phyloP scores from a whole-genome alignment of 2,797 vertebrate genomes.

The Catamblyrhynchus diadema region DNA sequence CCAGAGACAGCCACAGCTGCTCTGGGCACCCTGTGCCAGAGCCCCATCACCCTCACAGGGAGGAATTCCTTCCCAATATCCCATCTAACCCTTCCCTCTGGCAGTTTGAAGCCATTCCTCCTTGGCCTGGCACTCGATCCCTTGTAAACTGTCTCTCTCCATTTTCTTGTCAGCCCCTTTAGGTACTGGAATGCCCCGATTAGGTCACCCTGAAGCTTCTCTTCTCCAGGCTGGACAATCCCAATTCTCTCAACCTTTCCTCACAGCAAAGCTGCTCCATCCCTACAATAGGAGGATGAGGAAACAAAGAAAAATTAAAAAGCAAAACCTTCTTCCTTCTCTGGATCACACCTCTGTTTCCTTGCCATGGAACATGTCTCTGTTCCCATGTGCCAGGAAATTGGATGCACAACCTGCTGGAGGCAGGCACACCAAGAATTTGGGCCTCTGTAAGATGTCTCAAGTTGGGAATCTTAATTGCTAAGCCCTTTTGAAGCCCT shows the following conservation, averaged over 20 bases:
- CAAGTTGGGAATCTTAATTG: neutral
- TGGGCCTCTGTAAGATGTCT: neutral
- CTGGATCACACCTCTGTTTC: neutral
- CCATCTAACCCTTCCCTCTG: neutral
- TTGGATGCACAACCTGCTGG: neutral
- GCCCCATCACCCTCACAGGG: neutral
- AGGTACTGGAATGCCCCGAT: accelerated
- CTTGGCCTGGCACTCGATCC: neutral
- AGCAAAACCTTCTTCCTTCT: neutral
- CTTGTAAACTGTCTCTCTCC: neutral
- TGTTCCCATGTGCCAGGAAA: neutral
- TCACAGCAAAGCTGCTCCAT: neutral
- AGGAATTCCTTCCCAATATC: neutral
- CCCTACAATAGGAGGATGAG: neutral
- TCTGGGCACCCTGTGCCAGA: accelerated
- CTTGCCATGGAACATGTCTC: neutral
- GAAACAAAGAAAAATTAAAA: neutral
- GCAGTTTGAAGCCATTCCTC: neutral
- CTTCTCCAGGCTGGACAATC: neutral
- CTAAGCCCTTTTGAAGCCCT: neutral
- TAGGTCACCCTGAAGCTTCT: neutral
- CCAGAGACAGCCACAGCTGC: neutral
- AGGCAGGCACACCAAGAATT: neutral
- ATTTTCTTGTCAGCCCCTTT: neutral
- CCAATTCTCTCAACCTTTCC: neutral